A percentile compares a stretch with the other conserved stretches of the same genome.
Evolutionary conservation across 2,113 vertebrate species (phyloP).

Genomic region (Sinocyclocheilus anophthalmus): DNA sequence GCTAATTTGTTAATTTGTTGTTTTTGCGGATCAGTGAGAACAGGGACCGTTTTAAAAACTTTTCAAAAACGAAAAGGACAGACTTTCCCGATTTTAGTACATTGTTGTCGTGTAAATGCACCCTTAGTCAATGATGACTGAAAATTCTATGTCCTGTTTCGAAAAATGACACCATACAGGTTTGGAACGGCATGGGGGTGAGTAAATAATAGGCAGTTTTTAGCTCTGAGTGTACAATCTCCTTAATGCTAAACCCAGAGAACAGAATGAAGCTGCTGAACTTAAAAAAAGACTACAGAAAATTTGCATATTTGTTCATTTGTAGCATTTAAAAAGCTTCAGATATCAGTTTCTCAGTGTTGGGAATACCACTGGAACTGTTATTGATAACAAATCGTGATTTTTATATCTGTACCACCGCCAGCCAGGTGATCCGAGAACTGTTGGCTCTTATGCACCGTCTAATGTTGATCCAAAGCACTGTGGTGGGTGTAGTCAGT

Average conservation of each 20-base stretch:
- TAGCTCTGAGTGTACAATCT: background rate
- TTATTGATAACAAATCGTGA: conserved; percentile 38
- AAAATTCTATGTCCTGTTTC: background rate
- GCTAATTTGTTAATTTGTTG: too few species aligned
- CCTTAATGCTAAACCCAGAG: background rate
- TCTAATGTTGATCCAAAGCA: conserved; percentile 46
- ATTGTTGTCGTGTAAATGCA: too few species aligned
- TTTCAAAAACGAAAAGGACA: too few species aligned
- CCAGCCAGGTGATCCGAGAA: conserved; percentile 29
- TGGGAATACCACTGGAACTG: background rate
- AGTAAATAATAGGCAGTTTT: background rate
- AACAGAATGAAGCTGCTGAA: background rate
- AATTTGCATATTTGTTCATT: background rate
- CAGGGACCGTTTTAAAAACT: too few species aligned
- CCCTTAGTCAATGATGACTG: too few species aligned
- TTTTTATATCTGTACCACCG: conserved; percentile 27
- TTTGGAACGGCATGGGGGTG: background rate
- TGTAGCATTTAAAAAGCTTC: conserved; percentile 19
- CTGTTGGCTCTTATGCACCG: conserved; percentile 13
- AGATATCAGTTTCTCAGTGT: background rate
- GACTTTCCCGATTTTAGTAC: too few species aligned
- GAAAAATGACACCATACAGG: background rate
- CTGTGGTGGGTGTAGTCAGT: conserved; percentile 6
- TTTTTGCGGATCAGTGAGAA: too few species aligned
- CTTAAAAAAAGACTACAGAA: background rate